These are phyloP conservation scores for Pyrrhura leucotis DNA, from an alignment of 2,797 vertebrate genomes.

Conservation along the genomic window DNA sequence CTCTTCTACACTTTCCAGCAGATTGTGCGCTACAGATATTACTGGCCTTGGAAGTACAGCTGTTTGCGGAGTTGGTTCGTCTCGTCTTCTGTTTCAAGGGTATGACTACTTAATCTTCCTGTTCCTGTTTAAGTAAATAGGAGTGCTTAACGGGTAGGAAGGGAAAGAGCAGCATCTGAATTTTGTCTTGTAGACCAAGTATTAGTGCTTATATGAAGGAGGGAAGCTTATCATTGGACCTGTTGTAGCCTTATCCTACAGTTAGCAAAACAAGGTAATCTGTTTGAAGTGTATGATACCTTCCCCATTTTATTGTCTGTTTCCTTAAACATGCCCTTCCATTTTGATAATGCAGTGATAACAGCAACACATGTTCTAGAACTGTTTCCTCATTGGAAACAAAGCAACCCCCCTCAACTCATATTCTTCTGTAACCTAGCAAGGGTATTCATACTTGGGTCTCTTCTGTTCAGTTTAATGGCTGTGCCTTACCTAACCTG, in stretches of 20 bases:
- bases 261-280: not conserved
- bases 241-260: not conserved
- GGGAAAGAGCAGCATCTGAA: not conserved
- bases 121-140: not conserved
- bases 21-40: not conserved
- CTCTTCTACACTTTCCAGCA: not conserved
- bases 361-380: not conserved
- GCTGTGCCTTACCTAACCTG: not conserved
- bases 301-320: not conserved
- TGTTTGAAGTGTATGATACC: not conserved
- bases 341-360: not conserved
- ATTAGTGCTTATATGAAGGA: not conserved
- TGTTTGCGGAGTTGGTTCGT: not conserved
- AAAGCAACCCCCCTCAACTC: not conserved
- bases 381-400: not conserved
- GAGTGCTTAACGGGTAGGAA: not conserved
- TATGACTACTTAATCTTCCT: not conserved
- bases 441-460: not conserved
- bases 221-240: not conserved
- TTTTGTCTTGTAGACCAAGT: not conserved
- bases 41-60: not conserved
- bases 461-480: not conserved
- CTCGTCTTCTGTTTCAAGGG: not conserved
- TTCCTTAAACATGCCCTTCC: not conserved
- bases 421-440: not conserved